Percentiles rank a stretch among this genome's conserved stretches.
phyloP scores from a whole-genome alignment of 1,140 invertebrate species.

The Elysia chlorotica region DNA sequence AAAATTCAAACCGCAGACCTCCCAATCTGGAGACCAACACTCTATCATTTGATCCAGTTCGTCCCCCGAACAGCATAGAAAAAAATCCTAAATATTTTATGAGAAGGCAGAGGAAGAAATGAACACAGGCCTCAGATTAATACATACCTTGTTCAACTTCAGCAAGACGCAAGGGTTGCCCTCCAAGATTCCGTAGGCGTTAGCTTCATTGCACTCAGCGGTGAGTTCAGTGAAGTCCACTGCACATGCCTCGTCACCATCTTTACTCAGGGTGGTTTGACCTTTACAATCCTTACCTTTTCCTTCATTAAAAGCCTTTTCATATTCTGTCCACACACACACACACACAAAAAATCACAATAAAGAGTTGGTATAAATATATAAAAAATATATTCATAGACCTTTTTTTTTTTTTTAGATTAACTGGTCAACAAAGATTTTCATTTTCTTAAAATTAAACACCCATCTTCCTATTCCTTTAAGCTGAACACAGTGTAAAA shows the following conservation, averaged over 20 bases:
- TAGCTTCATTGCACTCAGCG: not conserved
- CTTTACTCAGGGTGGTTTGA: too few relatives aligned
- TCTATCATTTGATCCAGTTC: not conserved
- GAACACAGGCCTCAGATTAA: not conserved
- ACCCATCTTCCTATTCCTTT: too few relatives aligned
- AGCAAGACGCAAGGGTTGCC: constrained; percentile 51
- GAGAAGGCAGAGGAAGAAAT: not conserved
- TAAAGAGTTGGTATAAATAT: too few relatives aligned
- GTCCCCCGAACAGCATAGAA: not conserved
- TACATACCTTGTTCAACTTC: constrained; percentile 49
- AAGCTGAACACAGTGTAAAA: too few relatives aligned
- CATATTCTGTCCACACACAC: too few relatives aligned
- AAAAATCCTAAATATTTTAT: constrained; percentile 5
- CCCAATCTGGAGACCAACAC: not conserved
- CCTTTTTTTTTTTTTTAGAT: not conserved
- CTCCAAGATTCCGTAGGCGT: constrained; percentile 43
- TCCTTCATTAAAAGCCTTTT: not conserved
- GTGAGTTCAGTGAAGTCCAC: constrained; percentile 3
- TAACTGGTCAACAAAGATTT: too few relatives aligned
- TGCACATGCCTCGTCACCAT: not conserved
- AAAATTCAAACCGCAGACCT: constrained; percentile 48
- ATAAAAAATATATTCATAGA: not conserved
- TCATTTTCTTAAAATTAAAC: too few relatives aligned
- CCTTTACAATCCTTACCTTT: not conserved
- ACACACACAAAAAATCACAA: too few relatives aligned